phyloP scores from a whole-genome alignment of 1,140 invertebrate genomes.

The Ylistrum balloti region DNA sequence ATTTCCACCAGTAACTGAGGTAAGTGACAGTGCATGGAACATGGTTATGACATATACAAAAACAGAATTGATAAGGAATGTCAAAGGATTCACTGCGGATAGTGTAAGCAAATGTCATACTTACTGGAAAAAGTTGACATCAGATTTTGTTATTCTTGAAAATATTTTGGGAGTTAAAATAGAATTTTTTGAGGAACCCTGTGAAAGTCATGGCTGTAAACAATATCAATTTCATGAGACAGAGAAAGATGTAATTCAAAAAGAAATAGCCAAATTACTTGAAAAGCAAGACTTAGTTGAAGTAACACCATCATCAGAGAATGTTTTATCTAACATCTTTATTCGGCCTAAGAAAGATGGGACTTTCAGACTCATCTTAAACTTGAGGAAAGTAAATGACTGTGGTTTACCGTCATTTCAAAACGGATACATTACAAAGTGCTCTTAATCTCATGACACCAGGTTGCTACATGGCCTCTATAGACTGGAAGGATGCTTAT shows the following conservation, averaged over 20 bases:
- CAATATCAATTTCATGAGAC: slow-evolving; percentile 42
- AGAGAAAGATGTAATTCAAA: slow-evolving; percentile 13
- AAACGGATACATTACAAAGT: slow-evolving; percentile 60
- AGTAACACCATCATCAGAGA: background rate
- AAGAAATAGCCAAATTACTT: slow-evolving; percentile 47
- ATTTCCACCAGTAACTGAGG: too few relatives aligned
- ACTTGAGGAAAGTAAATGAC: slow-evolving; percentile 61
- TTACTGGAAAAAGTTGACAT: background rate
- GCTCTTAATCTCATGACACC: slow-evolving; percentile 50
- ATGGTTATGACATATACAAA: too few relatives aligned
- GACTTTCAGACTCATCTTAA: slow-evolving; percentile 53
- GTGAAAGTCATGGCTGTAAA: background rate
- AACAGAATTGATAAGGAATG: background rate
- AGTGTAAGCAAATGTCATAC: background rate
- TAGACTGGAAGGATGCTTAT: slow-evolving; percentile 61
- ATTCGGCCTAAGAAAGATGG: slow-evolving; percentile 59
- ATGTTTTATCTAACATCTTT: slow-evolving; percentile 64
- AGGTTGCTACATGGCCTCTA: slow-evolving; percentile 59
- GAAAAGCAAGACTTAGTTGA: slow-evolving; percentile 16
- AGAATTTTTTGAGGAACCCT: background rate
- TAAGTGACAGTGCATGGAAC: too few relatives aligned
- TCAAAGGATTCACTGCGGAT: background rate
- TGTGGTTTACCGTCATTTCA: slow-evolving; percentile 59
- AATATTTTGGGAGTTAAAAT: background rate
- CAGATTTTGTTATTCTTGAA: background rate